Percentiles rank a stretch among this genome's conserved stretches.
Conservation (phyloP, 2,113 vertebrate species). For the Psophia crepitans region DNA sequence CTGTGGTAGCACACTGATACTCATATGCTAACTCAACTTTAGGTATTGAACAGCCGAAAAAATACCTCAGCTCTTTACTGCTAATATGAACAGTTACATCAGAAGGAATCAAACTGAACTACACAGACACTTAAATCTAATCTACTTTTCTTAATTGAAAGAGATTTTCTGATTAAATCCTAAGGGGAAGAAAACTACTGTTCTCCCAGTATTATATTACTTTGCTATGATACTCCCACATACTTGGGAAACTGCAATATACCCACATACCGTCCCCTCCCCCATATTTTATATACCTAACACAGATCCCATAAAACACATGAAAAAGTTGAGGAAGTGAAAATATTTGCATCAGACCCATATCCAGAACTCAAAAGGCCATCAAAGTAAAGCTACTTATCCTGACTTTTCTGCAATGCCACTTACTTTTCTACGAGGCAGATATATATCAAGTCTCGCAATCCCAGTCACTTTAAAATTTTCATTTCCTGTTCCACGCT, state of each 20-base stretch:
- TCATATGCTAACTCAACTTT: not conserved
- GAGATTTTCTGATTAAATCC: not conserved
- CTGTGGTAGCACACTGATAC: not conserved
- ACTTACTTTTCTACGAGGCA: conserved; percentile 82
- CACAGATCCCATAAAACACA: not conserved
- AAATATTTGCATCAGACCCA: not conserved
- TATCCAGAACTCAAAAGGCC: not conserved
- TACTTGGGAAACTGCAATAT: not conserved
- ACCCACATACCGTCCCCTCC: not conserved
- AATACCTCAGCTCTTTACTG: not conserved
- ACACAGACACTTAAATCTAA: not conserved
- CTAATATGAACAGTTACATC: not conserved
- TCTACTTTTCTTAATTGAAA: not conserved
- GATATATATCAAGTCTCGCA: conserved; percentile 85
- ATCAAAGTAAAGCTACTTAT: not conserved
- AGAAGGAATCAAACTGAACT: not conserved
- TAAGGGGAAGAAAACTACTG: not conserved
- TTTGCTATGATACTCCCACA: not conserved
- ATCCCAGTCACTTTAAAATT: conserved; percentile 82
- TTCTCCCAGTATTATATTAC: not conserved
- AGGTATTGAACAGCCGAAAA: not conserved
- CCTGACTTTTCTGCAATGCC: not conserved
- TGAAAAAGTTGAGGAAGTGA: not conserved
- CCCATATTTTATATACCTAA: not conserved
- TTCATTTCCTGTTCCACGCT: conserved; percentile 83